Evolutionary conservation across 2,797 vertebrate genomes (phyloP).

Genomic region (Eupleurogrammus muticus): DNA sequence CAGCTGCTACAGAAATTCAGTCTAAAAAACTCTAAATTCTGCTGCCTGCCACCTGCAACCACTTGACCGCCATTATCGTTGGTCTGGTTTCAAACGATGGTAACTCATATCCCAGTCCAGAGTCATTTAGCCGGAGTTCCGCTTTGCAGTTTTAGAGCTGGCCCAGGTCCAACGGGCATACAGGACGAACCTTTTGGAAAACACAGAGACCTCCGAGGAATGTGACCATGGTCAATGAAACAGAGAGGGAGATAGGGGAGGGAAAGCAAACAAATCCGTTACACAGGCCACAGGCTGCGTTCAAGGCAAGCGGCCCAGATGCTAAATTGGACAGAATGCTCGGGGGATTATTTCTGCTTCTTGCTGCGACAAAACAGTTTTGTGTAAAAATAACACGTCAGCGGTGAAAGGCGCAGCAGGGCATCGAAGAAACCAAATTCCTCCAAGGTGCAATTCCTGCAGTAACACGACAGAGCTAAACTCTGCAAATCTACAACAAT

Average conservation of each 20-base stretch:
- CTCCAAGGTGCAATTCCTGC: slow-evolving; percentile 49
- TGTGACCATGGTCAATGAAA: slow-evolving; percentile 78
- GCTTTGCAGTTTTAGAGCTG: slow-evolving; percentile 69
- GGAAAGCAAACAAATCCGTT: slow-evolving; percentile 74
- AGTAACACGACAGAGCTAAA: slow-evolving; percentile 28
- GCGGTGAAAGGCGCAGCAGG: slow-evolving; percentile 36
- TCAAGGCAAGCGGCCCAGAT: slow-evolving; percentile 70
- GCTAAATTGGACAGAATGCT: slow-evolving; percentile 66
- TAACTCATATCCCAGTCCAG: slow-evolving; percentile 68
- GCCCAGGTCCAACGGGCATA: slow-evolving; percentile 67
- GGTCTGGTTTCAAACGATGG: slow-evolving; percentile 69
- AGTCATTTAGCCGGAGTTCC: slow-evolving; percentile 60
- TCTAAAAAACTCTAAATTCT: slow-evolving; percentile 62
- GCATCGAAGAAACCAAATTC: slow-evolving; percentile 34
- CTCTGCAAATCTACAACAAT: slow-evolving; percentile 3
- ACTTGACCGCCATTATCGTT: slow-evolving; percentile 76
- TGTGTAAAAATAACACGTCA: slow-evolving; percentile 64
- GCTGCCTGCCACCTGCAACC: slow-evolving; percentile 75
- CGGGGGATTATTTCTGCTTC: slow-evolving; percentile 51
- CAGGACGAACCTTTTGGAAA: slow-evolving; percentile 80
- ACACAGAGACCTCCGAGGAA: slow-evolving; percentile 80
- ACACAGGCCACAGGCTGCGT: slow-evolving; percentile 62
- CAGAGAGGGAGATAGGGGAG: slow-evolving; percentile 51
- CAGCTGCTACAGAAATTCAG: slow-evolving; percentile 40
- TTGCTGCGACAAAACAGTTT: slow-evolving; percentile 53